These are phyloP conservation scores for Lypha dubia DNA, from an alignment of 2,888 invertebrate species.

Conservation along the genomic window DNA sequence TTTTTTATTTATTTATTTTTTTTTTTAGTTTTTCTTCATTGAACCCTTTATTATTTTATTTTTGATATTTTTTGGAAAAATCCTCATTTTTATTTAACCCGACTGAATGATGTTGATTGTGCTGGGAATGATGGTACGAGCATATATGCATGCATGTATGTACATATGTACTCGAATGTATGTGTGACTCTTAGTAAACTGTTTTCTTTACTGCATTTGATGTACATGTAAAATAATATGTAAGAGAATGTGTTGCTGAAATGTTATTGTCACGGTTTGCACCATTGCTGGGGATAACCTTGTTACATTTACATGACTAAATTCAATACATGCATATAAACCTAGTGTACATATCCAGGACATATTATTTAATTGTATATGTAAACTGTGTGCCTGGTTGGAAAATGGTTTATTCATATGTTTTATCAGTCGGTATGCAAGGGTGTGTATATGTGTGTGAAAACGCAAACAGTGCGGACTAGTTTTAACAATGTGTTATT, in stretches of 20 bases:
- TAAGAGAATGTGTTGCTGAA: conserved; percentile 26
- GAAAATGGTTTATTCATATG: conserved; percentile 22
- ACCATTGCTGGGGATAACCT: conserved; percentile 33
- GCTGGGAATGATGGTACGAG: neutral
- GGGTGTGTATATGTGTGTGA: too few species aligned
- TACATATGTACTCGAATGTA: too few species aligned
- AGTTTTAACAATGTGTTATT: conserved; percentile 50
- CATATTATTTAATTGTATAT: neutral
- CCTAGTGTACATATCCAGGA: neutral
- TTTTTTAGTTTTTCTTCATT: too few species aligned
- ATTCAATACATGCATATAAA: conserved; percentile 43
- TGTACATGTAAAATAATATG: neutral
- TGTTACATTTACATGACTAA: conserved; percentile 59
- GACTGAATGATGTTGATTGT: neutral
- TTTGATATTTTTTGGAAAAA: neutral
- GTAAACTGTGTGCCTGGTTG: conserved; percentile 17
- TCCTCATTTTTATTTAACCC: conserved; percentile 27
- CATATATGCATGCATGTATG: too few species aligned
- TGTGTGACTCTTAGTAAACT: neutral
- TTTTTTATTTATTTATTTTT: too few species aligned
- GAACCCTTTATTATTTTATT: conserved; percentile 4
- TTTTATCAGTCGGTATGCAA: neutral
- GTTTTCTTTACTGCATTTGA: neutral
- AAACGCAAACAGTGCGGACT: neutral
- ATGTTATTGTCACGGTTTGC: conserved; percentile 33